Evolutionary conservation across 2,113 vertebrate species (phyloP).

Genomic region (Bos taurus): DNA sequence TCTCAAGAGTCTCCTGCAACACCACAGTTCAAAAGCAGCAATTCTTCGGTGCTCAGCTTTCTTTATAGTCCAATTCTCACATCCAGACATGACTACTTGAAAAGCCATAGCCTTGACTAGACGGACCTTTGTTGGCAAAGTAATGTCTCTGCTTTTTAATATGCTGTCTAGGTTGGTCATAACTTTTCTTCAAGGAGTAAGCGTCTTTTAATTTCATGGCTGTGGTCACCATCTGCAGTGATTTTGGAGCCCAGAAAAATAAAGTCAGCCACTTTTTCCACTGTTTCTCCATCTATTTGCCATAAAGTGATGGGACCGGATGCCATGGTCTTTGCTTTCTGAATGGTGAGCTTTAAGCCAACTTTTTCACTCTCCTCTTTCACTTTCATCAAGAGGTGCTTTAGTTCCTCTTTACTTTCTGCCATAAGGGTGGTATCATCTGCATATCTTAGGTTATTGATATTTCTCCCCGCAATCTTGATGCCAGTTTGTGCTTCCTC

Average conservation of each 20-base stretch:
- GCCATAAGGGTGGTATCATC: not conserved
- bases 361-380: not conserved
- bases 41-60: accelerated
- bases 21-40: not conserved
- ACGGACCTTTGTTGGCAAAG: not conserved
- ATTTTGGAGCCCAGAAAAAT: not conserved
- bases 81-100: not conserved
- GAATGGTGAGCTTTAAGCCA: not conserved
- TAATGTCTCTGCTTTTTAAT: not conserved
- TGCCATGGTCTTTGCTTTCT: not conserved
- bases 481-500: not conserved
- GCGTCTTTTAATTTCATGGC: not conserved
- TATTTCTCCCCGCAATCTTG: not conserved
- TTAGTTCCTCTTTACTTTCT: not conserved
- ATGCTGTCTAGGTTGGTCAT: not conserved
- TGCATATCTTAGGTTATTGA: not conserved
- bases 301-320: not conserved
- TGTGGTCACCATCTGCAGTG: not conserved
- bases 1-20: not conserved
- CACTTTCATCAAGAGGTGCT: not conserved
- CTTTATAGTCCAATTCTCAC: not conserved
- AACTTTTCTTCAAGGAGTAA: not conserved
- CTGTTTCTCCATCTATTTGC: not conserved
- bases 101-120: not conserved
- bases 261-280: not conserved